A percentile compares a stretch with the other conserved stretches of the same genome.
Conservation (phyloP, 2,113 vertebrate genomes). For the Carettochelys insculpta region DNA sequence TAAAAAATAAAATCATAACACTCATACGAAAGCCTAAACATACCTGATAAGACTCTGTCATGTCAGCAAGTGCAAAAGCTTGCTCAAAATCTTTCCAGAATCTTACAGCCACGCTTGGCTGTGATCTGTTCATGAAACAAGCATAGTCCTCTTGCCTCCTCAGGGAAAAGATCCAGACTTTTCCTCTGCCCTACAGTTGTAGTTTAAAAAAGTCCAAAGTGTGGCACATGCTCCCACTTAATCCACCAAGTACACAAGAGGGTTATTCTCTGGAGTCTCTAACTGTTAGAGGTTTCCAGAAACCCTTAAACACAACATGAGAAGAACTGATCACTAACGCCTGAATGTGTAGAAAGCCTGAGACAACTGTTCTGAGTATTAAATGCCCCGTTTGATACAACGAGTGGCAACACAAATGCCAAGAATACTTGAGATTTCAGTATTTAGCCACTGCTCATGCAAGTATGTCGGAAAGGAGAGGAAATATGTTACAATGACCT, state of each 20-base stretch:
- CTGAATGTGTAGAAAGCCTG: rapidly evolving
- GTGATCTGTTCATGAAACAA: neutral
- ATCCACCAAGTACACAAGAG: neutral
- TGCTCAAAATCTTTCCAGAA: neutral
- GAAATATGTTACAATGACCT: neutral
- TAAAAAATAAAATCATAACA: neutral
- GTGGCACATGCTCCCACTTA: neutral
- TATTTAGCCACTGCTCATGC: neutral
- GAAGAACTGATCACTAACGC: neutral
- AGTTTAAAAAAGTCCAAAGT: neutral
- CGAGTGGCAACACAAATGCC: neutral
- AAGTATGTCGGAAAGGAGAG: neutral
- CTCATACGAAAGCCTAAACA: neutral
- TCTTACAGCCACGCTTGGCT: neutral
- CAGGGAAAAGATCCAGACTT: neutral
- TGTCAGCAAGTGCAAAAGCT: neutral
- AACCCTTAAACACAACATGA: neutral
- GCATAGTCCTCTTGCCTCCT: neutral
- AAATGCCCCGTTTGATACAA: neutral
- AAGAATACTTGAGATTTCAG: neutral
- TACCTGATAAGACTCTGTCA: neutral
- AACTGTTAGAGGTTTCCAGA: neutral
- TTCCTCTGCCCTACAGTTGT: neutral
- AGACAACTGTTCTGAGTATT: neutral
- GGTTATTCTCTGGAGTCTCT: neutral